phyloP scores from a whole-genome alignment of 2,888 invertebrate genomes.

The Limnephilus rhombicus region DNA sequence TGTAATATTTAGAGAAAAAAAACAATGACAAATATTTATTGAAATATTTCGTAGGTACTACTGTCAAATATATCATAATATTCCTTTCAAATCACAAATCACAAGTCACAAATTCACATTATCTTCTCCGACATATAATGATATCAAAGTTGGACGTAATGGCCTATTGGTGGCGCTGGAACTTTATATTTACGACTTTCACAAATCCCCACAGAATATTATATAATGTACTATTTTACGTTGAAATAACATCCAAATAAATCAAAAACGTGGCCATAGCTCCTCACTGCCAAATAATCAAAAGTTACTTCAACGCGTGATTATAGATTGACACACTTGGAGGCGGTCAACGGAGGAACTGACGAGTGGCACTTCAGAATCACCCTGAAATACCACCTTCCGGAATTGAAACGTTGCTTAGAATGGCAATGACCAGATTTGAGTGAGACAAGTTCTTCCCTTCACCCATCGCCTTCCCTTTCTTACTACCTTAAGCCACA shows the following conservation, averaged over 20 bases:
- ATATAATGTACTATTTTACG: neutral
- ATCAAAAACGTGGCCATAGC: neutral
- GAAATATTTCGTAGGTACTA: neutral
- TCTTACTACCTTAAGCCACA: too few relatives aligned
- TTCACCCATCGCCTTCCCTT: too few relatives aligned
- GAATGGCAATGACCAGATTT: too few relatives aligned
- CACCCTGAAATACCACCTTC: too few relatives aligned
- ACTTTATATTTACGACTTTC: neutral
- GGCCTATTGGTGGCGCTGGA: neutral
- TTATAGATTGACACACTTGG: neutral
- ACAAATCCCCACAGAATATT: neutral
- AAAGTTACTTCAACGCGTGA: neutral
- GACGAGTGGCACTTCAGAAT: too few relatives aligned
- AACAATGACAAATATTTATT: neutral
- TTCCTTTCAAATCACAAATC: neutral
- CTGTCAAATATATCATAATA: neutral
- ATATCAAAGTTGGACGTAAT: neutral
- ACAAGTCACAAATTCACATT: neutral
- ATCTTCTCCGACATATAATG: neutral
- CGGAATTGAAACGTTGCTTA: too few relatives aligned
- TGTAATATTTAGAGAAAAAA: neutral
- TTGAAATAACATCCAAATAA: neutral
- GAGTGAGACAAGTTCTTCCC: too few relatives aligned
- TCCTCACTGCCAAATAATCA: neutral
- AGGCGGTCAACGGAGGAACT: too few relatives aligned